Percentiles rank a stretch among this genome's conserved stretches.
Conservation (phyloP, 2,888 invertebrate genomes). For the Zaprionus bogoriensis region DNA sequence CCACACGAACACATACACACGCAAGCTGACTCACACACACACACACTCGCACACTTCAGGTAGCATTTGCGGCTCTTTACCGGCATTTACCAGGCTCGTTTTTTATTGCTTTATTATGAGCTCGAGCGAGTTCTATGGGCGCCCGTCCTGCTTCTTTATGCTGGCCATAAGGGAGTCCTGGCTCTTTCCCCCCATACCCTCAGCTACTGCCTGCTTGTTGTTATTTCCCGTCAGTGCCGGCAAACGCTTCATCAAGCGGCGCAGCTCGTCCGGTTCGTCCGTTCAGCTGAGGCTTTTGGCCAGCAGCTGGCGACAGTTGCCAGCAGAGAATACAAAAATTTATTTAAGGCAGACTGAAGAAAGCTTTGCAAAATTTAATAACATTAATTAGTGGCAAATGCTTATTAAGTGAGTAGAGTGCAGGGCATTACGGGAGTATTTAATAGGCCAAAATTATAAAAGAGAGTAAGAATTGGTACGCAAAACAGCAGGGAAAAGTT, state of each 20-base stretch:
- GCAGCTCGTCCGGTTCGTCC: conserved; percentile 1
- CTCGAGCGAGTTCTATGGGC: conserved; percentile 27
- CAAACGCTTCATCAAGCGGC: conserved; percentile 20
- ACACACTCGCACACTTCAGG: conserved; percentile 15
- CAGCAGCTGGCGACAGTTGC: conserved; percentile 28
- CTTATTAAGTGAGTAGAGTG: neutral
- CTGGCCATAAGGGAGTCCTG: conserved; percentile 17
- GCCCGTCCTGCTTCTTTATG: conserved; percentile 31
- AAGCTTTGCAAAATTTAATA: neutral
- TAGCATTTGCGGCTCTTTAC: conserved; percentile 64
- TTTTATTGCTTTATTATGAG: conserved; percentile 77
- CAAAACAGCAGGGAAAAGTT: too few species aligned
- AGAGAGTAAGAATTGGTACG: too few species aligned
- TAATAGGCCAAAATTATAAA: neutral
- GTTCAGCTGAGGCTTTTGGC: neutral
- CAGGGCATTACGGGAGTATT: neutral
- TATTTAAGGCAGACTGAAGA: neutral
- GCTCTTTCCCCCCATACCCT: neutral
- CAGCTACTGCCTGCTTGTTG: neutral
- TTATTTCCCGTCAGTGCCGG: conserved; percentile 18
- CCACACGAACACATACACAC: neutral
- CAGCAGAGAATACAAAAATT: neutral
- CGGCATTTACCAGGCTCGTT: conserved; percentile 52
- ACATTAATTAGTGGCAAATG: neutral
- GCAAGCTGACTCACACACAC: neutral